These are phyloP conservation scores for Vandiemenella viatica DNA, from an alignment of 2,888 invertebrate species.

Conservation along the genomic window DNA sequence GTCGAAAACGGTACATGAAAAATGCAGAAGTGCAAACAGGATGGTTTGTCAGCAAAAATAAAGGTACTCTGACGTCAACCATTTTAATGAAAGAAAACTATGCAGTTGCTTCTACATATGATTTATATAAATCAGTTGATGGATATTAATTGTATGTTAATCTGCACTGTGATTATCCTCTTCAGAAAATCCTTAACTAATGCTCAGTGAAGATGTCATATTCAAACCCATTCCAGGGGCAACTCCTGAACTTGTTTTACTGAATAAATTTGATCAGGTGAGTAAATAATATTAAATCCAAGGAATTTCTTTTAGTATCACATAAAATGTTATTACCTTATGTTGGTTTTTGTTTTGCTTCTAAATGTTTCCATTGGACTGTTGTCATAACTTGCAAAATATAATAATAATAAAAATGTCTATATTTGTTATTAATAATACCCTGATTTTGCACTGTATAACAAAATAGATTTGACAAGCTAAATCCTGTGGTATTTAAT, in stretches of 20 bases:
- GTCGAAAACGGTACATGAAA: slow-evolving; percentile 25
- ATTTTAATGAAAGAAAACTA: slow-evolving; percentile 38
- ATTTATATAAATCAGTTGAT: slow-evolving; percentile 52
- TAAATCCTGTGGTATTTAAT: too few species aligned
- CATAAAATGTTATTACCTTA: too few species aligned
- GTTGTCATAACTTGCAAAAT: too few species aligned
- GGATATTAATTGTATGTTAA: not conserved
- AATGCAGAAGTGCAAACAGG: slow-evolving; percentile 53
- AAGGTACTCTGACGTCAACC: slow-evolving; percentile 43
- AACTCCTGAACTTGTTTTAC: slow-evolving; percentile 44
- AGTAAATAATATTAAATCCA: slow-evolving; percentile 5
- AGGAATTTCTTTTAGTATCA: not conserved
- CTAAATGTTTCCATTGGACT: too few species aligned
- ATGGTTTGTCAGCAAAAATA: slow-evolving; percentile 41
- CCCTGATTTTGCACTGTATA: too few species aligned
- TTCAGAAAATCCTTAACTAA: slow-evolving; percentile 12
- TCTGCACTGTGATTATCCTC: not conserved
- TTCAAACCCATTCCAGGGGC: slow-evolving; percentile 53
- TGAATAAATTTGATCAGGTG: slow-evolving; percentile 36
- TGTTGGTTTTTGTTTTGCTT: too few species aligned
- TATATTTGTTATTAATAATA: too few species aligned
- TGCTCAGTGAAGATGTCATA: slow-evolving; percentile 32
- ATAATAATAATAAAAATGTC: too few species aligned
- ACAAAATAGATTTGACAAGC: too few species aligned
- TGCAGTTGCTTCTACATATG: slow-evolving; percentile 58